phyloP scores from a whole-genome alignment of 1,140 invertebrate species.

The Eueides isabella region DNA sequence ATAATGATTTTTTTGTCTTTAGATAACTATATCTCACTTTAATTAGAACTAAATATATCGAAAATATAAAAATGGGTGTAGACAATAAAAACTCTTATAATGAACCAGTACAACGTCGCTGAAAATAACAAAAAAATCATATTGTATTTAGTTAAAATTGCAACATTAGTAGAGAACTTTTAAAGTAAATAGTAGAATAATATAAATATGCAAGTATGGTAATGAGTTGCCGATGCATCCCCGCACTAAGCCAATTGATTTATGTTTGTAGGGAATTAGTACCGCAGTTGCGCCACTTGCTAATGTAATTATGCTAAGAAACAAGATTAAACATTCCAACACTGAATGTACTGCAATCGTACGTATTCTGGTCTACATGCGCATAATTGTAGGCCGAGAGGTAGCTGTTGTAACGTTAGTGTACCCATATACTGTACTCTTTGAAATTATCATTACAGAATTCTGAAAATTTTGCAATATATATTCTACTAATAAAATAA shows the following conservation, averaged over 20 bases:
- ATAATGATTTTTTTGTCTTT: too few species aligned
- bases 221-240: neutral
- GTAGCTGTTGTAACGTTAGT: too few species aligned
- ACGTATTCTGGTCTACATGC: conserved; percentile 11
- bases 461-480: too few species aligned
- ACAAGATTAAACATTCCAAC: conserved; percentile 28
- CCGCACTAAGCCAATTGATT: conserved; percentile 3
- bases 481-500: too few species aligned
- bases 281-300: neutral
- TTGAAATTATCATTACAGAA: too few species aligned
- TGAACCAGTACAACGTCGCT: too few species aligned
- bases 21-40: too few species aligned
- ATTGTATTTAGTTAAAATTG: neutral
- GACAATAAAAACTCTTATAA: too few species aligned
- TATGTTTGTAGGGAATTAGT: conserved; percentile 14
- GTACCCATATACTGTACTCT: too few species aligned
- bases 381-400: conserved; percentile 24
- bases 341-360: conserved; percentile 17
- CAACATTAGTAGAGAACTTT: neutral
- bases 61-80: too few species aligned
- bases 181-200: neutral
- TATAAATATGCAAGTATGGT: neutral
- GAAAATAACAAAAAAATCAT: too few species aligned
- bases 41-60: too few species aligned
- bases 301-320: conserved; percentile 31